A percentile compares a stretch with the other conserved stretches of the same genome.
Evolutionary conservation across 2,888 invertebrate genomes (phyloP).

Genomic region (Cephus runcator): DNA sequence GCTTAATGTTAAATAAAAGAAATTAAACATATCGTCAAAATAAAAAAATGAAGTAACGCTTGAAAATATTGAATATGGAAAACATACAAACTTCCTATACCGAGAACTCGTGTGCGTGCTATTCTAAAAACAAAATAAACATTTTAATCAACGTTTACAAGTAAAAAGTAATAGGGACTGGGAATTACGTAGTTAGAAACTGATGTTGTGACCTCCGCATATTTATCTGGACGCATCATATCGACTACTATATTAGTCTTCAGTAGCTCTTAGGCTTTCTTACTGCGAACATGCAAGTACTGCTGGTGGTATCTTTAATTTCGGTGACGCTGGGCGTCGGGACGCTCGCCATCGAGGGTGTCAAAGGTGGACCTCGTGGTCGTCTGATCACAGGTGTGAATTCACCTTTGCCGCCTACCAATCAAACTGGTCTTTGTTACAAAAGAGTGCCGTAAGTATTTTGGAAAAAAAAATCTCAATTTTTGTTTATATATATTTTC

Average conservation of each 20-base stretch:
- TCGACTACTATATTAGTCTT: conserved; percentile 20
- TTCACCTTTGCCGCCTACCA: conserved; percentile 31
- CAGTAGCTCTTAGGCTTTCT: conserved; percentile 42
- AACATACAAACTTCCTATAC: background rate
- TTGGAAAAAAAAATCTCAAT: background rate
- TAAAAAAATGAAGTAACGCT: background rate
- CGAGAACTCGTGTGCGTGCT: background rate
- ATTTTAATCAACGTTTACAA: conserved; percentile 33
- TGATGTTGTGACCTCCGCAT: conserved; percentile 12
- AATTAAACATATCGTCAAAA: background rate
- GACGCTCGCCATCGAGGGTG: conserved; percentile 39
- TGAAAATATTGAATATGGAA: background rate
- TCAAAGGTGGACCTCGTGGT: conserved; percentile 44
- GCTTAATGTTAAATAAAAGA: background rate
- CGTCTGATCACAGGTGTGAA: conserved; percentile 10
- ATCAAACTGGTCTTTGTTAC: conserved; percentile 70
- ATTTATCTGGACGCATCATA: conserved; percentile 3
- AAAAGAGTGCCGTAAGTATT: conserved; percentile 75
- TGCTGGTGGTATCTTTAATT: conserved; percentile 25
- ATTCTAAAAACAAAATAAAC: conserved; percentile 35
- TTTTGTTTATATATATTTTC: background rate
- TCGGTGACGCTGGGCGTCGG: conserved; percentile 31
- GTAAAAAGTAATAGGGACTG: conserved; percentile 13
- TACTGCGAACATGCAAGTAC: conserved; percentile 45
- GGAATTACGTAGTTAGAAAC: background rate